phyloP scores from a whole-genome alignment of 2,797 vertebrate species.

The Triplophysa bombifrons region DNA sequence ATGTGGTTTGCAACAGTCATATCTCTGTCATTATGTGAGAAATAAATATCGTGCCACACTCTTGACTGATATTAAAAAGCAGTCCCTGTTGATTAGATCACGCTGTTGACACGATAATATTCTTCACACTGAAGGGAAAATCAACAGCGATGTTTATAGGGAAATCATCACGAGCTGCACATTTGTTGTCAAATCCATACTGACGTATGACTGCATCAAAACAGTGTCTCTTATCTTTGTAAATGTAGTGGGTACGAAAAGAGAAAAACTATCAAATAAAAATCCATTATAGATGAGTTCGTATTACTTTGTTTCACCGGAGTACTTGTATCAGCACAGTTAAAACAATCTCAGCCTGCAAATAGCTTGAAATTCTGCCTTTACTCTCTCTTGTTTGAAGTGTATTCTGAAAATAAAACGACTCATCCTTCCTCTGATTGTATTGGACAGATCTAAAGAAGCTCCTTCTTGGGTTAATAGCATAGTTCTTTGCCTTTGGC shows the following conservation, averaged over 20 bases:
- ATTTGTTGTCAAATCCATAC: constrained; percentile 6
- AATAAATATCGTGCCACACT: constrained; percentile 12
- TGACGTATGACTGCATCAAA: not conserved
- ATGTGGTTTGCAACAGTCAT: constrained; percentile 4
- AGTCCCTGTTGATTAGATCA: not conserved
- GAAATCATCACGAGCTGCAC: not conserved
- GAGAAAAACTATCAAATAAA: no score
- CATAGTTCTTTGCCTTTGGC: constrained; percentile 66
- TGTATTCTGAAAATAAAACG: constrained; percentile 52
- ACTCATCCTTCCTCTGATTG: constrained; percentile 51
- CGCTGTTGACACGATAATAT: not conserved
- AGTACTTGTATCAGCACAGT: not conserved
- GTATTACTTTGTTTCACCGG: not conserved
- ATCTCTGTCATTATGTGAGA: constrained; percentile 22
- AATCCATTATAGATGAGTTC: not conserved
- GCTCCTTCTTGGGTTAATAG: constrained; percentile 63
- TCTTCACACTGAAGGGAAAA: not conserved
- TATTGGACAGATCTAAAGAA: constrained; percentile 61
- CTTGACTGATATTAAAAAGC: not conserved
- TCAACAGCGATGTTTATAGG: not conserved
- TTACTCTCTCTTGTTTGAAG: constrained; percentile 23
- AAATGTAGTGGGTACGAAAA: no score
- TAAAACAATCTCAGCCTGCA: not conserved
- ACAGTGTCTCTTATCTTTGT: no score
- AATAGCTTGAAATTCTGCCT: constrained; percentile 17